A percentile compares a stretch with the other conserved stretches of the same genome.
Conservation (phyloP, 1,140 invertebrate species). For the Triops longicaudatus region DNA sequence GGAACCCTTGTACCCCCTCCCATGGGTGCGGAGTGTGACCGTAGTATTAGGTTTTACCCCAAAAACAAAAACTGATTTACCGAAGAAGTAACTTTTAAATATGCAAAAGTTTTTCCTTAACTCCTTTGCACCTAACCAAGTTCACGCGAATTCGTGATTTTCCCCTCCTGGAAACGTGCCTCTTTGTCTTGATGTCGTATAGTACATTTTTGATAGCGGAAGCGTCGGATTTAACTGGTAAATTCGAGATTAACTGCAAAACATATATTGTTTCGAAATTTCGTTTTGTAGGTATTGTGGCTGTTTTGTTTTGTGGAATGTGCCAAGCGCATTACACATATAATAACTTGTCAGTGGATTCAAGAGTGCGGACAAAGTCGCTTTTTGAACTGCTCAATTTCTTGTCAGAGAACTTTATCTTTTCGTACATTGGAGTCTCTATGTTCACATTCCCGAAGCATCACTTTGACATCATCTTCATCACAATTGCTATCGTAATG, state of each 20-base stretch:
- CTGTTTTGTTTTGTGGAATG: constrained; percentile 96
- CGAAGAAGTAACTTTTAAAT: too few species aligned
- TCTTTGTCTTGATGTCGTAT: constrained; percentile 97
- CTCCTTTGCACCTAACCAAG: constrained; percentile 68
- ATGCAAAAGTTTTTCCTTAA: constrained; percentile 38
- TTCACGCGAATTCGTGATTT: constrained; percentile 90
- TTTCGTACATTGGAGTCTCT: constrained; percentile 96
- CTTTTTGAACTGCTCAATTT: constrained; percentile 94
- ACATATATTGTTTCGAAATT: too few species aligned
- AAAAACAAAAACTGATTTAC: too few species aligned
- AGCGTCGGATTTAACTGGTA: constrained; percentile 87
- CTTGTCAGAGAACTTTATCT: constrained; percentile 96
- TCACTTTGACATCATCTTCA: constrained; percentile 85
- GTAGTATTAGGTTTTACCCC: too few species aligned
- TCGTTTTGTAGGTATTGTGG: constrained; percentile 67
- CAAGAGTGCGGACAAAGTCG: constrained; percentile 83
- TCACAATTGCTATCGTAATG: constrained; percentile 80
- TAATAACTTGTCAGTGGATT: constrained; percentile 87
- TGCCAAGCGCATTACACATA: constrained; percentile 99
- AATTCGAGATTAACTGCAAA: constrained; percentile 27
- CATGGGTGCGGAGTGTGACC: too few species aligned
- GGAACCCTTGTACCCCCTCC: too few species aligned
- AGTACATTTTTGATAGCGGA: constrained; percentile 94
- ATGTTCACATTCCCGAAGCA: constrained; percentile 97
- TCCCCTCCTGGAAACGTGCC: constrained; percentile 87